Evolutionary conservation across 2,888 invertebrate species (phyloP), one percentile per base, ranked within the genome.

Genomic region (Catocala nupta): DNA sequence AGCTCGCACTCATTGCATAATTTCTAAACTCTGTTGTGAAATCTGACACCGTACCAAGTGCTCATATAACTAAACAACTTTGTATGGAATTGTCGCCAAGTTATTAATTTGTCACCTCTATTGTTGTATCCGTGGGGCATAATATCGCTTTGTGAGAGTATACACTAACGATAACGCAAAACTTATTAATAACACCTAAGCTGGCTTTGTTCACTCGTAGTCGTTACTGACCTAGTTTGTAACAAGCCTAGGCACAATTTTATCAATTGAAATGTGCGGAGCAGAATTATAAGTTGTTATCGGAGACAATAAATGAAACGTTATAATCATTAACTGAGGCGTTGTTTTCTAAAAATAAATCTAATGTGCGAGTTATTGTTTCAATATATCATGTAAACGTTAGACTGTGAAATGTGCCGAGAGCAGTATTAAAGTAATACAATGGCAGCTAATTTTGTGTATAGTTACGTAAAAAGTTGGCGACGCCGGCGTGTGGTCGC

Each of bases 401-500:
- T 68, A 66, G 57, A 63, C 55, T 63, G 59, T 42, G 33, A 68
- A 71, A 68, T 71, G 63, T 66, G 69, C 53, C 49, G 68, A 76
- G 65, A 75, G 65, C 73, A 76, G 70, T 78, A 79, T 78, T 79
- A 76, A 75, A 70, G 69, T 80, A 80, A 77, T 78, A 86, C 84
- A 89, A 87, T 87, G 77, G 84, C 78, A 81, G 85, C 85, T 89
- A 89, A 89, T 90, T 87, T 82, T 76, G 81, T 73, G 81, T 80
- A 78, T 77, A 75, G 81, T 80, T 82, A 85, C 81, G 84, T 87
- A 90, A 90, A 92, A 91, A 91, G 81, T 89, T 90, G 89, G 89
- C 89, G 89, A 87, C 86, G 87, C 77, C 81, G 79, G 82, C 81
- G 86, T 86, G 88, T 87, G 88, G 85, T 85, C 87, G 87, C 86